A percentile compares a stretch with the other conserved stretches of the same genome.
phyloP scores from a whole-genome alignment of 1,140 invertebrate genomes.

The Zeugodacus cucurbitae region DNA sequence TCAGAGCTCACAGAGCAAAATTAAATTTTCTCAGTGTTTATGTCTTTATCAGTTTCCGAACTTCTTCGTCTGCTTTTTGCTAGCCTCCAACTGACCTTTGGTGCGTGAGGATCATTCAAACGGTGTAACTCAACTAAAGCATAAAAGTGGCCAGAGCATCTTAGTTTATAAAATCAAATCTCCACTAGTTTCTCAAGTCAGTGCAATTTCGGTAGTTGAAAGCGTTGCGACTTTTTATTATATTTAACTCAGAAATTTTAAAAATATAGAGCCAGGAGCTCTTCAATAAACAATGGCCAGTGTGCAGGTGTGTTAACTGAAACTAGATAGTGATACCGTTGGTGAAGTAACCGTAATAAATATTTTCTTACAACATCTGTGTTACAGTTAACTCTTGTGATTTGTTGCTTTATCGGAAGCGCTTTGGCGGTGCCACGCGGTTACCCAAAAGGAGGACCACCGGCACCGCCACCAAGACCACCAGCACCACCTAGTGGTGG shows the following conservation, averaged over 20 bases:
- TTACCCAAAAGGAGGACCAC: constrained; percentile 35
- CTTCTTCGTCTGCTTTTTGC: constrained; percentile 26
- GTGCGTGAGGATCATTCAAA: constrained; percentile 16
- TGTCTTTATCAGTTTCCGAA: neutral
- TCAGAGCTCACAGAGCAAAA: too few species aligned
- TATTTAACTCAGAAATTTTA: neutral
- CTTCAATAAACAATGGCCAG: neutral
- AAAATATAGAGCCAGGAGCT: neutral
- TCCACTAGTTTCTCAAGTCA: neutral
- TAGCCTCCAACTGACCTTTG: neutral
- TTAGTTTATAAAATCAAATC: constrained; percentile 18
- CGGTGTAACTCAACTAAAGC: neutral
- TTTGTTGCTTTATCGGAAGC: neutral
- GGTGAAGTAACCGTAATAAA: neutral
- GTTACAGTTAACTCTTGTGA: constrained; percentile 9
- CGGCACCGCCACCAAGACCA: constrained; percentile 33
- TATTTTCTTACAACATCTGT: neutral
- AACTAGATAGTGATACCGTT: neutral
- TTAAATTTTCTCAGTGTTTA: neutral
- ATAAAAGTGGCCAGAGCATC: neutral
- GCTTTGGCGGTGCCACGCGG: constrained; percentile 36
- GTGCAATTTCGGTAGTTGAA: constrained; percentile 16
- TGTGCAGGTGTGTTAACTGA: neutral
- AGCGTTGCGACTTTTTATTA: neutral
- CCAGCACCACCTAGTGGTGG: constrained; percentile 38